Evolutionary conservation across 2,888 invertebrate genomes (phyloP).

Genomic region (Folsomia candida): DNA sequence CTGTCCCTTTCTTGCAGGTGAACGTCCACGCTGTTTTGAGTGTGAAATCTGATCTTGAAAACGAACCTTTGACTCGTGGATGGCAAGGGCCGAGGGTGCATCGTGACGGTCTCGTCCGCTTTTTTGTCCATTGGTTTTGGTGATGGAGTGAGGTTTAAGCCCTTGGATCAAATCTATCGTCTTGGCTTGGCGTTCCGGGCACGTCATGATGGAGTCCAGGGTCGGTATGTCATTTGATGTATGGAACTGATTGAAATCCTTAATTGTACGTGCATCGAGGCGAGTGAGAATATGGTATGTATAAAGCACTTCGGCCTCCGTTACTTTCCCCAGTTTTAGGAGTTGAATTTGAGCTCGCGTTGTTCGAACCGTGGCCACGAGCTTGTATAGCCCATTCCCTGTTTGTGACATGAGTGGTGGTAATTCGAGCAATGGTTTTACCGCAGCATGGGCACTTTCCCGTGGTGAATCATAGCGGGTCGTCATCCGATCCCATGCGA

Average conservation of each 20-base stretch:
- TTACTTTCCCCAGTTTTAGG: background rate
- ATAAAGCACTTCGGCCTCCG: slow-evolving; percentile 10
- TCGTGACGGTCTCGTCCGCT: background rate
- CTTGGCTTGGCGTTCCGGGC: slow-evolving; percentile 9
- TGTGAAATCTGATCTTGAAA: background rate
- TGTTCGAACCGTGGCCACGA: slow-evolving; percentile 17
- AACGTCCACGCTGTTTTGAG: background rate
- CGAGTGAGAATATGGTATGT: slow-evolving; percentile 9
- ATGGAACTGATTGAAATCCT: slow-evolving; percentile 12
- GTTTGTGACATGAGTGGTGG: slow-evolving; percentile 1
- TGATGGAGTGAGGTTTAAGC: too few relatives aligned
- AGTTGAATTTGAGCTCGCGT: slow-evolving; percentile 15
- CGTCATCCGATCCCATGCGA: slow-evolving; percentile 20
- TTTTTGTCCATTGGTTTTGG: too few relatives aligned
- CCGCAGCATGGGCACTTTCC: slow-evolving; percentile 18
- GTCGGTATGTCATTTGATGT: background rate
- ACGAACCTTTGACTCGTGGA: background rate
- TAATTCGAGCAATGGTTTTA: slow-evolving; percentile 21
- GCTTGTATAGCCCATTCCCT: slow-evolving; percentile 9
- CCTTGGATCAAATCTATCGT: slow-evolving; percentile 6
- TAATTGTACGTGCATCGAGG: slow-evolving; percentile 1
- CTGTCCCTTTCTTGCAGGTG: background rate
- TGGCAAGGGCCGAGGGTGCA: background rate
- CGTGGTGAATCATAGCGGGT: slow-evolving; percentile 22
- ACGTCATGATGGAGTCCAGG: background rate